Evolutionary conservation across 2,797 vertebrate genomes (phyloP).

Genomic region (Benthosema pterotum): DNA sequence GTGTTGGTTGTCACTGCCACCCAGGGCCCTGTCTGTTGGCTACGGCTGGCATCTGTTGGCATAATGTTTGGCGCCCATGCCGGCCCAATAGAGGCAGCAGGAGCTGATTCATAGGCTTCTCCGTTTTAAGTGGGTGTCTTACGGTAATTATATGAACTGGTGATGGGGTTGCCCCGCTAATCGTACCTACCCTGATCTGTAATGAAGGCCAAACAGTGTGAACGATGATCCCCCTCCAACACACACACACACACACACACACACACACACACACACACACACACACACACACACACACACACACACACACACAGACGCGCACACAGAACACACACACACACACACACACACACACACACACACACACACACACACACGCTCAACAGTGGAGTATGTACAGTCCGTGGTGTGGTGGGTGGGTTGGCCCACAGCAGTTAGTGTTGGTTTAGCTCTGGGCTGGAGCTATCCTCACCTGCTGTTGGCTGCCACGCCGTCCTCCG

Average conservation of each 20-base stretch:
- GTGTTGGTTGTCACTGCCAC: conserved; percentile 52
- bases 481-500: conserved; percentile 49
- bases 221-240: conserved; percentile 42
- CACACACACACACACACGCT: conserved; percentile 40
- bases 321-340: no score
- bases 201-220: conserved; percentile 73
- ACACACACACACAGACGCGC: no score
- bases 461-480: conserved; percentile 72
- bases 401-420: conserved; percentile 31
- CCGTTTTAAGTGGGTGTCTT: conserved; percentile 77
- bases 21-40: conserved; percentile 51
- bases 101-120: conserved; percentile 69
- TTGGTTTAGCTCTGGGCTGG: conserved; percentile 74
- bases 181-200: conserved; percentile 78
- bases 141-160: conserved; percentile 77
- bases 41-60: conserved; percentile 72
- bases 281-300: no score
- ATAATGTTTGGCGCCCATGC: conserved; percentile 48
- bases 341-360: conserved; percentile 30
- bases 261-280: no score
- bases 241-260: no score
- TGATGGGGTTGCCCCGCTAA: conserved; percentile 65
- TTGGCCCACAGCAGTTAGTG: conserved; percentile 72
- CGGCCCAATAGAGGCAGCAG: conserved; percentile 56
- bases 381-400: conserved; percentile 29